Conservation (phyloP, 1,140 invertebrate species). For the Lordiphosa clarofinis region DNA sequence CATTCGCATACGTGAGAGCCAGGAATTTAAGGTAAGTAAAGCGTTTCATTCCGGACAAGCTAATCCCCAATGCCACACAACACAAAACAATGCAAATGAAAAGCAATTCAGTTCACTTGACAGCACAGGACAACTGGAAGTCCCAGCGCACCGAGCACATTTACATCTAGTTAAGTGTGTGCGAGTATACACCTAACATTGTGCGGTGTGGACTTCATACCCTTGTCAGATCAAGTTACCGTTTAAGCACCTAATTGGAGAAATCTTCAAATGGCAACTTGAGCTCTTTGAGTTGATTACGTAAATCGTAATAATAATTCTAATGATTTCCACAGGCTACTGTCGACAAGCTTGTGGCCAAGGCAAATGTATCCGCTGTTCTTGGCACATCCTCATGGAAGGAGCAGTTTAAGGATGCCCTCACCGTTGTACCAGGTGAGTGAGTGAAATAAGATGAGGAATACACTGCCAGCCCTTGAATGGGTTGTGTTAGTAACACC, state of each 20-base stretch:
- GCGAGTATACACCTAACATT: conserved; percentile 5
- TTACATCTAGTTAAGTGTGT: conserved; percentile 9
- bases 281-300: conserved; percentile 1
- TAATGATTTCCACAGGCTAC: conserved; percentile 88
- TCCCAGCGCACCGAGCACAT: conserved; percentile 16
- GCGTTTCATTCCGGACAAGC: not conserved
- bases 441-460: no score
- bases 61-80: conserved; percentile 1
- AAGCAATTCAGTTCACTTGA: conserved; percentile 35
- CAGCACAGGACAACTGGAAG: conserved; percentile 13
- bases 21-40: conserved; percentile 95
- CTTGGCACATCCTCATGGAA: conserved; percentile 98
- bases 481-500: no score
- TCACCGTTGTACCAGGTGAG: conserved; percentile 94
- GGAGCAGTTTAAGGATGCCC: conserved; percentile 97
- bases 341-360: conserved; percentile 97
- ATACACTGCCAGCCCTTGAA: no score
- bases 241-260: conserved; percentile 55
- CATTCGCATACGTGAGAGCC: conserved; percentile 96
- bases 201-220: conserved; percentile 17
- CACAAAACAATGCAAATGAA: conserved; percentile 27
- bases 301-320: not conserved
- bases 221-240: conserved; percentile 22
- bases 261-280: conserved; percentile 55
- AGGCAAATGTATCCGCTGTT: conserved; percentile 95